These are phyloP conservation scores for Himalopsyche phryganea DNA, from an alignment of 1,140 invertebrate species.

Conservation along the genomic window DNA sequence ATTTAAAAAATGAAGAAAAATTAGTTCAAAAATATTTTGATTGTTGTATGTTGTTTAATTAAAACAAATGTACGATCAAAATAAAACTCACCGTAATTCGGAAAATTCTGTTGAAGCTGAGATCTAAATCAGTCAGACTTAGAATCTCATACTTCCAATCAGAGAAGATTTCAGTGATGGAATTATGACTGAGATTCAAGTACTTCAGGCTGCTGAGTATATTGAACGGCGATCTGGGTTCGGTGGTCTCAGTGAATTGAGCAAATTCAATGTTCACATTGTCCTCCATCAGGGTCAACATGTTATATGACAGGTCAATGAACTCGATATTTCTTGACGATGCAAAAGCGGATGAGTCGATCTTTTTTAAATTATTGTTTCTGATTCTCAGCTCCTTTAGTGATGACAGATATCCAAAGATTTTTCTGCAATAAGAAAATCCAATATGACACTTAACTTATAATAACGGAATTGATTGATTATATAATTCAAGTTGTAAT, in stretches of 20 bases:
- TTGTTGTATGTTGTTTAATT: no score
- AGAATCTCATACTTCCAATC: conserved; percentile 56
- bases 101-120: conserved; percentile 56
- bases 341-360: conserved; percentile 44
- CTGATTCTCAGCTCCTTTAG: conserved; percentile 46
- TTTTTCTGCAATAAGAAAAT: conserved; percentile 36
- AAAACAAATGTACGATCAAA: no score
- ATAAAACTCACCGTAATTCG: no score
- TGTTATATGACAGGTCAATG: conserved; percentile 53
- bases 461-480: no score
- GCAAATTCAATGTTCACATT: neutral
- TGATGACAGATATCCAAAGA: conserved; percentile 37
- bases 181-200: conserved; percentile 62
- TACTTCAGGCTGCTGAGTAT: conserved; percentile 50
- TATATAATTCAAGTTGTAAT: no score
- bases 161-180: conserved; percentile 54
- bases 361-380: conserved; percentile 40
- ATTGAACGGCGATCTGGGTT: conserved; percentile 50
- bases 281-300: conserved; percentile 46
- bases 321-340: conserved; percentile 41
- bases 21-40: no score
- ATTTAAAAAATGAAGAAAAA: no score
- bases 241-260: conserved; percentile 2
- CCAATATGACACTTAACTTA: neutral
- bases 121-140: conserved; percentile 53